Evolutionary conservation across 2,888 invertebrate genomes (phyloP), one percentile per base, ranked within the genome.

Genomic region (Spodoptera exigua): DNA sequence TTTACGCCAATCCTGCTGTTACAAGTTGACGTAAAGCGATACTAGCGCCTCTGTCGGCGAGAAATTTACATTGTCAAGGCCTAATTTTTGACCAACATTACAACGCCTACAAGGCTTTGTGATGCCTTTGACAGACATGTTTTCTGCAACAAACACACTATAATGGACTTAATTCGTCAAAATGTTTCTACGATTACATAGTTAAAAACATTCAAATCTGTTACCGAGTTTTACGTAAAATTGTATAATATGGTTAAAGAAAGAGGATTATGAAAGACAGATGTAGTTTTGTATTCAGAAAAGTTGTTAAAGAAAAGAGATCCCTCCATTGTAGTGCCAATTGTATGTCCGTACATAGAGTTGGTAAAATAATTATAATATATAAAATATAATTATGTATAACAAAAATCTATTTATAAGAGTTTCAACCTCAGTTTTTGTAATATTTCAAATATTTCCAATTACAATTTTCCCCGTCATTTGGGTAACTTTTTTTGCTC

Each of bases 271-370:
- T 21, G 21, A 27, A 27, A 9, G 27, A 27, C 27, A 27, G 27
- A 27, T 27, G 27, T 27, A 27, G 27, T 27, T 27, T 45, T 39
- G 21, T 46, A 44, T 37, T 55, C 27, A 27, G 51, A 51, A 63
- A 47, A 61, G 75, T 70, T 76, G 74, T 73, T 77, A 78, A 76
- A 61, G 70, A 80, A 87, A 85, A 85, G 81, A 85, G 77, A 81
- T 85, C 92, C 92, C 91, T 92, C 92, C 92, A 92, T 85, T 61
- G 75, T 92, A 92, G 92, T 92, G 92, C 92, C 92, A 92, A 92
- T 80, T 75, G 82, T 76, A 79, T 81, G 79, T 68, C 85, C 85
- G 87, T 87, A 86, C 87, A 87, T 52, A 43, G 80, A 75, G 70
- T 81, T 64, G 75, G 82, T 79, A 48, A 58, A 27, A 27, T 36